Evolutionary conservation across 1,140 invertebrate genomes (phyloP), one percentile per base, ranked within the genome.

Genomic region (Arion vulgaris): DNA sequence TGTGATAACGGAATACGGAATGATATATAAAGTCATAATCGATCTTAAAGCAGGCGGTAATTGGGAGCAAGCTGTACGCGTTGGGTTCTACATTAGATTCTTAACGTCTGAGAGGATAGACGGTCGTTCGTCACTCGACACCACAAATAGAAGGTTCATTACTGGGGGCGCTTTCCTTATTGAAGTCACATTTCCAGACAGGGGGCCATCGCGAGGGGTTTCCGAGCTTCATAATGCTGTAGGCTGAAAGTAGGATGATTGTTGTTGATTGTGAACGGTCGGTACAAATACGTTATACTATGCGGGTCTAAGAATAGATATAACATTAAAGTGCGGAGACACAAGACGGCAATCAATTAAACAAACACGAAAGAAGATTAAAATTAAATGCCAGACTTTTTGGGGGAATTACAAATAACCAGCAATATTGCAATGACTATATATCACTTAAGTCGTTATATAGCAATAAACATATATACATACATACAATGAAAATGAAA

Each of bases 111-210:
- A 57, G 51, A 57, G 9, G 45, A 11, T 4, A 23, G 26, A 26
- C 2, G 51, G 2, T 15, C 51, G 17, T 2, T 19, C 17, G 51
- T 23, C 51, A 57, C 51, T 57, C 19, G 51, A 7, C 51, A 23
- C n/a, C 51, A 57, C 51, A 57, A 57, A 57, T 57, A 57, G 51
- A 57, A 57, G 17, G 51, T 57, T 57, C 51, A 57, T 57, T 57
- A 57, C 51, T 57, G 51, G 26, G 17, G 17, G 23, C 9, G 51
- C 51, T 17, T 26, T 23, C 51, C 26, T 57, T 57, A 57, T 57
- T 57, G 51, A 57, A 57, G 26, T 23, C 51, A 17, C 51, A 26
- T 23, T 26, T 57, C 17, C 17, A 57, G 51, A 57, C 51, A 57
- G 51, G 23, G 9, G 23, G 51, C 51, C 51, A 57, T 57, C 51